These are phyloP conservation scores for Bradynema listronoti DNA, from an alignment of 1,140 invertebrate genomes.

Conservation along the genomic window DNA sequence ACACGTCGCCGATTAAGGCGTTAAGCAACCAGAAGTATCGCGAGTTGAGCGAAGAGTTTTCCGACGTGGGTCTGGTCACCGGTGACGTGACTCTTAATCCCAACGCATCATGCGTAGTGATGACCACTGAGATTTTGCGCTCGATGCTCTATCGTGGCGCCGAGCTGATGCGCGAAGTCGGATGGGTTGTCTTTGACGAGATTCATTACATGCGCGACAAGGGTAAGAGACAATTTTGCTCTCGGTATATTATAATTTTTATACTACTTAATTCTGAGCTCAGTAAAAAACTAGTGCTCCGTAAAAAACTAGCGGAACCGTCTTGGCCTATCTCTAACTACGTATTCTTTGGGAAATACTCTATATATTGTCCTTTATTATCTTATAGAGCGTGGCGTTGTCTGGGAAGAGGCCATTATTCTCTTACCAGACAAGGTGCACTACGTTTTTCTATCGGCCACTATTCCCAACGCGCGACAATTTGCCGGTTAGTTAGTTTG, in stretches of 20 bases:
- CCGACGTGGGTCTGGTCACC: constrained; percentile 93
- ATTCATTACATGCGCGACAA: constrained; percentile 99
- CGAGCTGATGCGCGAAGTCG: constrained; percentile 91
- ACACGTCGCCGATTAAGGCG: constrained; percentile 98
- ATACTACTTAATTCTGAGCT: background rate
- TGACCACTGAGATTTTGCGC: constrained; percentile 99
- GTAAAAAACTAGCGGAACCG: no score
- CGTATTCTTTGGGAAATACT: background rate
- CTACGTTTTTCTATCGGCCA: constrained; percentile 90
- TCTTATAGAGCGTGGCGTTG: constrained; percentile 78
- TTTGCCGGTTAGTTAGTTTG: constrained; percentile 66
- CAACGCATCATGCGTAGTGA: constrained; percentile 89
- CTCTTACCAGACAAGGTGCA: constrained; percentile 86
- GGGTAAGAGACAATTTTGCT: constrained; percentile 53
- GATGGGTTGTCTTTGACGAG: constrained; percentile 99
- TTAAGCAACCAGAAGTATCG: constrained; percentile 98
- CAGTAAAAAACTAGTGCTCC: background rate
- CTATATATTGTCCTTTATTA: constrained; percentile 5
- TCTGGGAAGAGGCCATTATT: constrained; percentile 99
- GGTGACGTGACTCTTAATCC: constrained; percentile 99
- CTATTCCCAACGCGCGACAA: constrained; percentile 93
- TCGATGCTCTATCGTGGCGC: constrained; percentile 98
- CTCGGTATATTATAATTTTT: background rate
- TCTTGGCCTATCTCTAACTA: background rate
- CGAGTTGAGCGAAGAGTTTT: constrained; percentile 94